Base-by-base conservation (phyloP, 2,888 invertebrate species). In the Oligia latruncula region DNA sequence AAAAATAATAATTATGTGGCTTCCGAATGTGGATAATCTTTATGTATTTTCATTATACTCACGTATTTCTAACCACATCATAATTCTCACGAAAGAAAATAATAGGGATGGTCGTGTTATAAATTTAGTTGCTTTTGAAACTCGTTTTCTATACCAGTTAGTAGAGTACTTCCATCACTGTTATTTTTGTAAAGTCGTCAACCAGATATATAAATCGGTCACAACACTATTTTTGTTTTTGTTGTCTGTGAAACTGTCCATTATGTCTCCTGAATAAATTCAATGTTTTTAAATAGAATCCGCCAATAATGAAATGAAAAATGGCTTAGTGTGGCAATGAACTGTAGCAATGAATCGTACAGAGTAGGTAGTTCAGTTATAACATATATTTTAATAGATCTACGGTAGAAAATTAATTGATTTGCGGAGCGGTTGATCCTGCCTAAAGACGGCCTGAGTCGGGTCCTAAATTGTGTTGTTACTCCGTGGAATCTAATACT, bases 1-100 rank as follows among this genome's bases (percentile, higher is more conserved):
- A 81, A 81, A 81, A 73, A 68, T 64, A 73, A 85, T 67, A 40
- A 40, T 40, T 5, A 43, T 71, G 67, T 40, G n/a, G 72, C 52
- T 67, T 49, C 55, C 43, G 62, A 74, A 65, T 71, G 40, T 65
- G 43, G 43, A 23, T 46, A 43, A 60, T 15, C 40, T 83, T 71
- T 67, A 71, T 9, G 49, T 71, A 9, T 67, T 66, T 75, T 66
- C 46, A 71, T 67, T 77, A 17, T 60, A 35, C 11, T 5, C 5
- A 15, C 23, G 29, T 35, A 20, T 62, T 66, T 79, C 55, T 74
- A 49, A 74, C 13, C 46, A 46, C 29, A 49, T 43, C 35, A 20
- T 65, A 35, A 65, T 65, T 65, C 43, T 52, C 9, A 23, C 4
- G 0, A 29, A 17, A 3, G 13, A 9, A 9, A 35, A 46, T 46